Evolutionary conservation across 2,888 invertebrate genomes (phyloP).

Genomic region (Xestia xanthographa): DNA sequence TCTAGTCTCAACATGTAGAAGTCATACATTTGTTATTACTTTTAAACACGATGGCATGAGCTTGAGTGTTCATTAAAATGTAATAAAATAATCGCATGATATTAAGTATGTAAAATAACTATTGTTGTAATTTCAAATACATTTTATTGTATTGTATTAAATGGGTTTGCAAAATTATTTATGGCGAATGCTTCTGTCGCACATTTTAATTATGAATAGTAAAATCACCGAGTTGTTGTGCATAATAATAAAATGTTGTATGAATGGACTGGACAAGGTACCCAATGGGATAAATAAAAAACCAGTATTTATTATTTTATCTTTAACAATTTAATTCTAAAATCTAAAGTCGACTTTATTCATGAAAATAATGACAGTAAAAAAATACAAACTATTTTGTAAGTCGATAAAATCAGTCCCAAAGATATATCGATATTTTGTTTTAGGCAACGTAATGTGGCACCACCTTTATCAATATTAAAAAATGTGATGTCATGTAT

Average conservation of each 20-base stretch:
- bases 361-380: background rate
- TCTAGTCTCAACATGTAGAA: slow-evolving; percentile 88
- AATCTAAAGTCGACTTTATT: background rate
- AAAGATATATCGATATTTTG: slow-evolving; percentile 3
- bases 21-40: slow-evolving; percentile 83
- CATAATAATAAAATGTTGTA: slow-evolving; percentile 61
- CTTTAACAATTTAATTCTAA: background rate
- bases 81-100: slow-evolving; percentile 63
- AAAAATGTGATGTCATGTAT: slow-evolving; percentile 14
- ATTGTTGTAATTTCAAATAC: slow-evolving; percentile 70
- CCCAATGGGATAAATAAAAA: slow-evolving; percentile 27
- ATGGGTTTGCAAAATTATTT: slow-evolving; percentile 74
- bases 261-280: slow-evolving; percentile 62
- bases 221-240: slow-evolving; percentile 75
- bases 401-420: background rate
- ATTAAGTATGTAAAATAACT: slow-evolving; percentile 60
- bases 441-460: slow-evolving; percentile 29
- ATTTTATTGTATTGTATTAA: slow-evolving; percentile 68
- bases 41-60: slow-evolving; percentile 60
- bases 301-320: too few species aligned
- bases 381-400: background rate
- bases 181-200: slow-evolving; percentile 82
- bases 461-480: slow-evolving; percentile 36
- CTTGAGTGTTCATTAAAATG: slow-evolving; percentile 52
- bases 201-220: slow-evolving; percentile 81